Conservation (phyloP, 2,113 vertebrate species). For the Neoarius graeffei region DNA sequence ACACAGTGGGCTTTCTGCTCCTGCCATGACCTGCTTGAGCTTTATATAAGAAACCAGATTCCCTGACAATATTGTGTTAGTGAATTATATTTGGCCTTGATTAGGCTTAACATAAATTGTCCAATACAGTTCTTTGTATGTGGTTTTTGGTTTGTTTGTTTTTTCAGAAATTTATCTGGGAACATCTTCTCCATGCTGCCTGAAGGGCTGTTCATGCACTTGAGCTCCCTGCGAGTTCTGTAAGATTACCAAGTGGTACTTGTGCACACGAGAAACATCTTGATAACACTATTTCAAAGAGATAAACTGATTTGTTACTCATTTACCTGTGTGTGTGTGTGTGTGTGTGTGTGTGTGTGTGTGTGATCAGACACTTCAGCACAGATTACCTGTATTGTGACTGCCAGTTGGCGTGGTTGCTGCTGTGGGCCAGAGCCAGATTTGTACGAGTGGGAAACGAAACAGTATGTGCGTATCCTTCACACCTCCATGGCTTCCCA, state of each 20-base stretch:
- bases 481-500: slow-evolving; percentile 75
- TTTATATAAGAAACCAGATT: not conserved
- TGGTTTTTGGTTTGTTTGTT: not conserved
- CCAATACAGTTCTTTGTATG: not conserved
- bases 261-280: slow-evolving; percentile 15
- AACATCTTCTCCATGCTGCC: slow-evolving; percentile 90
- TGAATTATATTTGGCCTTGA: slow-evolving; percentile 6
- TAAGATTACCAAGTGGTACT: slow-evolving; percentile 68
- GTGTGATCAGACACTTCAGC: slow-evolving; percentile 76
- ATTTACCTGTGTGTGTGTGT: slow-evolving; percentile 13
- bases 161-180: slow-evolving; percentile 83
- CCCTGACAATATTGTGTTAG: not conserved
- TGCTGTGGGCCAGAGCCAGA: slow-evolving; percentile 77
- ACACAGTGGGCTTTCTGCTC: slow-evolving; percentile 29
- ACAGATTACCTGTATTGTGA: slow-evolving; percentile 87
- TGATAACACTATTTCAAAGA: not conserved
- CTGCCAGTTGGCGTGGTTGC: slow-evolving; percentile 86
- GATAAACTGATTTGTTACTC: not conserved
- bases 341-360: slow-evolving; percentile 9
- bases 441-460: slow-evolving; percentile 80
- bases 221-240: slow-evolving; percentile 81
- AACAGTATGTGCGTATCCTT: slow-evolving; percentile 80
- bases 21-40: not conserved
- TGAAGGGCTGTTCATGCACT: slow-evolving; percentile 80
- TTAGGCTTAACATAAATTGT: not conserved